Base-by-base conservation (phyloP, 2,888 invertebrate genomes). In the Oscheius sp. region DNA sequence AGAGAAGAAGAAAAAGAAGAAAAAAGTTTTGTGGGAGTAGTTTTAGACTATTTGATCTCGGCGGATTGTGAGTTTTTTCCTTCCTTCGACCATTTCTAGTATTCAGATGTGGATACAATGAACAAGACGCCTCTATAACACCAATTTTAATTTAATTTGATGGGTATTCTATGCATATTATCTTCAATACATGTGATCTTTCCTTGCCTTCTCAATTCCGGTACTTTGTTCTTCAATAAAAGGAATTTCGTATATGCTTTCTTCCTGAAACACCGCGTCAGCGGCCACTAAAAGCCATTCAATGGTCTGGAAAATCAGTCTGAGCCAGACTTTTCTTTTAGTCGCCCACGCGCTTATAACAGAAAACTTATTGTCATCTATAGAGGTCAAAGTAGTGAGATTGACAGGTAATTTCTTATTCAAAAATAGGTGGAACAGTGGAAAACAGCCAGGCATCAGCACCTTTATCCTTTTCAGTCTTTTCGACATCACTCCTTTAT, bases 1-100 rank as follows among this genome's bases (percentile, higher is more conserved):
- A 13, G 27, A 6, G 56, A n/a, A 13, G 27, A 49, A 2, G 70
- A 70, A 16, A 75, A 64, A 23, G 70, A 64, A 21, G 56, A 46
- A 12, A 52, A 74, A 23, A 75, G 76, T 49, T 81, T 81, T 58
- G 75, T 77, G 25, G 81, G 81, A 5, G 63, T 81, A 27, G 74
- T 81, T 13, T 58, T 81, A 21, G 81, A 81, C n/a, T 74, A 77
- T 52, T 68, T 81, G 72, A 81, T 81, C 7, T 77, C 79, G 18
- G 79, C 78, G 2, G 81, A 81, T 75, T 79, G 80, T 78, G 27
- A 49, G 59, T 71, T 16, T 18, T 25, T 35, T 56, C 41, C 12
- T 58, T n/a, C n/a, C n/a, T n/a, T n/a, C n/a, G n/a, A n/a, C n/a
- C n/a, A n/a, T n/a, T n/a, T 23, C 45, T 29, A 23, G 7, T 5